Evolutionary conservation across 1,140 invertebrate species (phyloP).

Genomic region (Pentalonia nigronervosa): DNA sequence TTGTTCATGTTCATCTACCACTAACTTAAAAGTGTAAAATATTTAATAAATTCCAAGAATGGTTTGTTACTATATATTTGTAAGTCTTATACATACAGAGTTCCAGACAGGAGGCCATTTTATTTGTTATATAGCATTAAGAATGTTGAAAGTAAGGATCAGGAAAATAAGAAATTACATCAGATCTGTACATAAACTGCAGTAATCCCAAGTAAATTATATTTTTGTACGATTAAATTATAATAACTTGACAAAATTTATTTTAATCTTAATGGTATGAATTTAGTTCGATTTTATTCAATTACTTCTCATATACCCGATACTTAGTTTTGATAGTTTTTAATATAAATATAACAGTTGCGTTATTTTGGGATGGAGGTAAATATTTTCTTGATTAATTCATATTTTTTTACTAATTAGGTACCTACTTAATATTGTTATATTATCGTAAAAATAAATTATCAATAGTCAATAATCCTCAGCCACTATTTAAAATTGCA

Average conservation of each 20-base stretch:
- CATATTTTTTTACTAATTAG: neutral
- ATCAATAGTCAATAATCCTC: neutral
- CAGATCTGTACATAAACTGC: neutral
- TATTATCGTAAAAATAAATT: neutral
- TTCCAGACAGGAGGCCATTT: neutral
- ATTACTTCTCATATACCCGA: neutral
- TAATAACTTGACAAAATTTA: neutral
- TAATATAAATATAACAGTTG: too few species aligned
- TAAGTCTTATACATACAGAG: too few species aligned
- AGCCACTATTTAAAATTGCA: neutral
- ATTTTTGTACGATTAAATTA: neutral
- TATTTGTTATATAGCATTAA: neutral
- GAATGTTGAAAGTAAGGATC: neutral
- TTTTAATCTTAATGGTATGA: neutral
- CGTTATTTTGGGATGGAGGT: too few species aligned
- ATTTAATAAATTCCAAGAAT: neutral
- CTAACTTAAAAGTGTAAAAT: neutral
- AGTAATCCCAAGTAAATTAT: neutral
- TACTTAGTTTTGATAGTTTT: neutral
- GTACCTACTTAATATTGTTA: too few species aligned
- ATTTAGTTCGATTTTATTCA: neutral
- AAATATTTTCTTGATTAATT: neutral
- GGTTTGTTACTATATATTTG: neutral
- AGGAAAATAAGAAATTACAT: neutral
- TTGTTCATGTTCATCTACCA: conserved; percentile 11